A percentile compares a stretch with the other conserved stretches of the same genome.
phyloP scores from a whole-genome alignment of 2,797 vertebrate species.

The Acanthurus leucopareius region DNA sequence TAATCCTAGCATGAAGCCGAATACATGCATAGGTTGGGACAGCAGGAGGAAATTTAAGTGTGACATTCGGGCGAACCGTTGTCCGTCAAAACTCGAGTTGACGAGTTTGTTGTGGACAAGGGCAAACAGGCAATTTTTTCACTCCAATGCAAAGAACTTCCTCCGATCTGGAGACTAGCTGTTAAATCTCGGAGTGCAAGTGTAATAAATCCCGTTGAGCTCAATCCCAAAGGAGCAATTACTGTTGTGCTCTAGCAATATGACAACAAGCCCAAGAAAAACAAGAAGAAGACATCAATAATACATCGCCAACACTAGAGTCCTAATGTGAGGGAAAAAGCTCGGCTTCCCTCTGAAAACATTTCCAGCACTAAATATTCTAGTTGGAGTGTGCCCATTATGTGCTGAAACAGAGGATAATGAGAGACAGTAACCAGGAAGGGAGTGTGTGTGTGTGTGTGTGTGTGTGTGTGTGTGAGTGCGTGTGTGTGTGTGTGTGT shows the following conservation, averaged over 20 bases:
- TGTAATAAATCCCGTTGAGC: slow-evolving; percentile 63
- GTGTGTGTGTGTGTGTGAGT: slow-evolving; percentile 17
- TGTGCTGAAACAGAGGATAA: slow-evolving; percentile 60
- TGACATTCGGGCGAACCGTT: slow-evolving; percentile 58
- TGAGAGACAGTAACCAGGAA: slow-evolving; percentile 55
- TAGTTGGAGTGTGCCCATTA: slow-evolving; percentile 64
- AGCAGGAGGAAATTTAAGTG: slow-evolving; percentile 54
- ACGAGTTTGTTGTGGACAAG: slow-evolving; percentile 70
- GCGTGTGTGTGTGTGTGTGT: slow-evolving; percentile 11
- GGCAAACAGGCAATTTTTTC: slow-evolving; percentile 49
- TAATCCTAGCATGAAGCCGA: slow-evolving; percentile 39
- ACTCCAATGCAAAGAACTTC: slow-evolving; percentile 49
- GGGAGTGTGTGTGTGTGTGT: slow-evolving; percentile 11
- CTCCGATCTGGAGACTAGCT: slow-evolving; percentile 48
- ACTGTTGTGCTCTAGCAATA: slow-evolving; percentile 64
- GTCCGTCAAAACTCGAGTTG: slow-evolving; percentile 67
- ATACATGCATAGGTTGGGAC: slow-evolving; percentile 54
- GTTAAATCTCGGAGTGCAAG: slow-evolving; percentile 58
- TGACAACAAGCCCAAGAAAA: slow-evolving; percentile 65
- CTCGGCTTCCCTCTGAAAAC: slow-evolving; percentile 51
- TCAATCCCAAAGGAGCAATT: slow-evolving; percentile 71
- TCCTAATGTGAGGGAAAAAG: slow-evolving; percentile 15
- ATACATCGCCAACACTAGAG: slow-evolving; percentile 46
- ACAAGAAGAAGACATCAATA: slow-evolving; percentile 72
- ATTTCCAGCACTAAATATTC: slow-evolving; percentile 64